Evolutionary conservation across 2,113 vertebrate genomes (phyloP), one percentile per base, ranked within the genome.

Genomic region (Ictalurus furcatus): DNA sequence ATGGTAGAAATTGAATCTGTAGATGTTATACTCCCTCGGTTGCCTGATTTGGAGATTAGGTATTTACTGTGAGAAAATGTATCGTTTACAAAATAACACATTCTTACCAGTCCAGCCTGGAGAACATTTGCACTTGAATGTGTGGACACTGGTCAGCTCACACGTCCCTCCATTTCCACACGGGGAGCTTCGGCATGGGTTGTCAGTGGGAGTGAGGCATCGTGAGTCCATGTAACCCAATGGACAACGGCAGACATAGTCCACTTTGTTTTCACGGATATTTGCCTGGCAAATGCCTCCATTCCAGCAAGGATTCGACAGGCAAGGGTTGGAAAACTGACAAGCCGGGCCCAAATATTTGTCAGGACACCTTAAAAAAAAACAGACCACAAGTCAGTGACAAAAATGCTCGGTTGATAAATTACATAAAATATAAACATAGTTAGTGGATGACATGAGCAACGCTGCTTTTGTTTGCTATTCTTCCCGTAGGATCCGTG

Each of bases 131-230:
- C 98, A 99, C 92, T 95, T 97, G 95, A 95, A 98, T 3, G 95
- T 95, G 0, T 93, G 90, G 85, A 97, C 95, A 0, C 91, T 95
- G n/a, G 97, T 92, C 12, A 96, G 96, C 40, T 97, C 96, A 0
- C 98, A 99, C 84, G 95, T 97, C n/a, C 97, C 98, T 3, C 98
- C 98, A 0, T 99, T 99, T 74, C 94, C 97, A 92, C 98, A 99
- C 25, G 97, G 98, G 59, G 91, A 95, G 93, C 92, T 95, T 87
- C 97, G 90, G 91, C 98, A 99, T 61, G 90, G 94, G 4, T 97
- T 95, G 93, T 96, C 94, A 2, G 92, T 91, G 17, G 96, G 96
- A 0, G 96, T 98, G 88, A 96, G 92, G 93, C 98, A 99, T 12
- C 94, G 96, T 59, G 91, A 94, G 88, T 97, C 97, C 0, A 94